A percentile compares a stretch with the other conserved stretches of the same genome.
phyloP scores from a whole-genome alignment of 2,888 invertebrate species.

The Nymphalis polychloros region DNA sequence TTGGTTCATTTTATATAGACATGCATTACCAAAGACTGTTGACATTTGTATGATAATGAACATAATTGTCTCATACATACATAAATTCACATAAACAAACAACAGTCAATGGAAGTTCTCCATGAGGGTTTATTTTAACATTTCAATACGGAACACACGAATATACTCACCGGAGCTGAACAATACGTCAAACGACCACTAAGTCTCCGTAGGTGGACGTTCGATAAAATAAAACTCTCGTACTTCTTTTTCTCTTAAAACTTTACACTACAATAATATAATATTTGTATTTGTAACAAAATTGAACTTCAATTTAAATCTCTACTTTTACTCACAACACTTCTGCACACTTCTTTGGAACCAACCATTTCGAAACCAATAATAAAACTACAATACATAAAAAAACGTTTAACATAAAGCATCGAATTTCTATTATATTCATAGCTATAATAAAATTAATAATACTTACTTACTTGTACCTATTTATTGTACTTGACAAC shows the following conservation, averaged over 20 bases:
- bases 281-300: too few relatives aligned
- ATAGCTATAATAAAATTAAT: too few relatives aligned
- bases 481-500: too few relatives aligned
- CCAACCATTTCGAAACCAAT: too few relatives aligned
- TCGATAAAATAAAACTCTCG: background rate
- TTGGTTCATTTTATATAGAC: slow-evolving; percentile 27
- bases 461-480: too few relatives aligned
- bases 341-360: too few relatives aligned
- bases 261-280: too few relatives aligned
- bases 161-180: background rate
- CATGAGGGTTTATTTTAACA: background rate
- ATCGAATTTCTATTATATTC: too few relatives aligned
- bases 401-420: too few relatives aligned
- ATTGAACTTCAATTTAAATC: too few relatives aligned
- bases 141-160: background rate
- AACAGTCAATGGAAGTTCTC: background rate
- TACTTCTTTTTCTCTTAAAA: background rate
- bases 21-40: slow-evolving; percentile 18
- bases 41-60: slow-evolving; percentile 21
- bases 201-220: background rate
- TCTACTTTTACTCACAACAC: too few relatives aligned
- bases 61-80: slow-evolving; percentile 10
- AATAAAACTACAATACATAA: too few relatives aligned
- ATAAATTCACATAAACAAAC: background rate
- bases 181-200: background rate